Evolutionary conservation across 2,113 vertebrate species (phyloP).

Genomic region (Mesocricetus auratus): DNA sequence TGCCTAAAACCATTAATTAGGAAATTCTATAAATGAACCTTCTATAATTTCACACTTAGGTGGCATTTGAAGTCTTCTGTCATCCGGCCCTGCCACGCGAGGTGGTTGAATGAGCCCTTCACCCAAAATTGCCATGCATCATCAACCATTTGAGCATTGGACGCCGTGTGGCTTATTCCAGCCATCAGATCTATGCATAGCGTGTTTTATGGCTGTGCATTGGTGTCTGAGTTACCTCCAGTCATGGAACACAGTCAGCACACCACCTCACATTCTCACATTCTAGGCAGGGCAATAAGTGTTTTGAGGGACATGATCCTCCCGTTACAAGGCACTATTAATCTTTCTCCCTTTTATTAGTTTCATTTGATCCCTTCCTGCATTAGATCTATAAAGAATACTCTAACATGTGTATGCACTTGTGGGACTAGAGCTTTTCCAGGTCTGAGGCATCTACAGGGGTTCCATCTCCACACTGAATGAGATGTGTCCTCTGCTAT

Average conservation of each 20-base stretch:
- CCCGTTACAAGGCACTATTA: not conserved
- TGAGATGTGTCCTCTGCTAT: not conserved
- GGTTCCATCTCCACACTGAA: not conserved
- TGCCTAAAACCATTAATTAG: not conserved
- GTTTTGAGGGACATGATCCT: not conserved
- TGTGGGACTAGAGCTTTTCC: not conserved
- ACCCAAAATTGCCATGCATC: too few species aligned
- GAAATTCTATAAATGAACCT: not conserved
- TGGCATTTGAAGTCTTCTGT: not conserved
- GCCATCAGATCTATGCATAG: not conserved
- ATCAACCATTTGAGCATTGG: too few species aligned
- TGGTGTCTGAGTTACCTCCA: too few species aligned
- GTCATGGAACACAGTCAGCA: not conserved
- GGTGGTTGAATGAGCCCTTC: not conserved
- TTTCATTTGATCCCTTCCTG: too few species aligned
- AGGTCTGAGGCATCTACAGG: too few species aligned
- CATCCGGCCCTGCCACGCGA: too few species aligned
- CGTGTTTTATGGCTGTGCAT: not conserved
- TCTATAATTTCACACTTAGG: not conserved
- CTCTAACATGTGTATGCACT: not conserved
- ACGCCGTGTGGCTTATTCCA: too few species aligned
- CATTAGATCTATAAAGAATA: not conserved
- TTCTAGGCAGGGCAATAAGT: not conserved
- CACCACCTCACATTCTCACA: not conserved
- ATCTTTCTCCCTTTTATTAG: not conserved